A percentile compares a stretch with the other conserved stretches of the same genome.
These are phyloP conservation scores for Rhineura floridana DNA, from an alignment of 2,113 vertebrate genomes.

Conservation along the genomic window DNA sequence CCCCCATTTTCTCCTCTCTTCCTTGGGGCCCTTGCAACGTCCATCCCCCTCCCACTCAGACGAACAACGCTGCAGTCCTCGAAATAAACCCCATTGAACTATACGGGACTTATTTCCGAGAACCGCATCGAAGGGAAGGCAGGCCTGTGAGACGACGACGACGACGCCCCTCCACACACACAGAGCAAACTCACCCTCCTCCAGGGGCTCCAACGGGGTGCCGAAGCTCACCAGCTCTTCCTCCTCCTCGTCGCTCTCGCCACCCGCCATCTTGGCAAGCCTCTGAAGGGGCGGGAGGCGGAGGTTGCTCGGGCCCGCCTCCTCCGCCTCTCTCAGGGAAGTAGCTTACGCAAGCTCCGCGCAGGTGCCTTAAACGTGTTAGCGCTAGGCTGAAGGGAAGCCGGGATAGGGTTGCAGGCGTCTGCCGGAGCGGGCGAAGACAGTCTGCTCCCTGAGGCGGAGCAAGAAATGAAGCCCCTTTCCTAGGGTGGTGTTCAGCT, in stretches of 20 bases:
- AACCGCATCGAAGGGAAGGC: too few species aligned
- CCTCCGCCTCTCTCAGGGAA: background rate
- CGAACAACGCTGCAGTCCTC: background rate
- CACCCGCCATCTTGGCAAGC: conserved; percentile 78
- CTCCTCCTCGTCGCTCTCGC: conserved; percentile 73
- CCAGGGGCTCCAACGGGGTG: conserved; percentile 80
- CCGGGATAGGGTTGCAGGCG: too few species aligned
- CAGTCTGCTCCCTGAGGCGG: too few species aligned
- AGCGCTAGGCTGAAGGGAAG: too few species aligned
- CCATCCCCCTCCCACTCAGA: background rate
- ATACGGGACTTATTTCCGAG: background rate
- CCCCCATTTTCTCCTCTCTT: background rate
- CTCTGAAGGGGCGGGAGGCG: background rate
- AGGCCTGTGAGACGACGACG: too few species aligned
- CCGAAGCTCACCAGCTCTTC: conserved; percentile 86
- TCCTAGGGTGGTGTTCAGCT: too few species aligned
- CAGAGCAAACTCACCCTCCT: conserved; percentile 83
- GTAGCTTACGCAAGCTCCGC: background rate
- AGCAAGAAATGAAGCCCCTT: too few species aligned
- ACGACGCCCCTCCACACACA: too few species aligned
- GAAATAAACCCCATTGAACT: background rate
- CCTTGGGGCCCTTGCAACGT: background rate
- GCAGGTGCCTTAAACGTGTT: too few species aligned
- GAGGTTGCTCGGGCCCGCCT: background rate
- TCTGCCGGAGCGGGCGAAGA: too few species aligned